Conservation (phyloP, 2,113 vertebrate species). For the Mungos mungo region DNA sequence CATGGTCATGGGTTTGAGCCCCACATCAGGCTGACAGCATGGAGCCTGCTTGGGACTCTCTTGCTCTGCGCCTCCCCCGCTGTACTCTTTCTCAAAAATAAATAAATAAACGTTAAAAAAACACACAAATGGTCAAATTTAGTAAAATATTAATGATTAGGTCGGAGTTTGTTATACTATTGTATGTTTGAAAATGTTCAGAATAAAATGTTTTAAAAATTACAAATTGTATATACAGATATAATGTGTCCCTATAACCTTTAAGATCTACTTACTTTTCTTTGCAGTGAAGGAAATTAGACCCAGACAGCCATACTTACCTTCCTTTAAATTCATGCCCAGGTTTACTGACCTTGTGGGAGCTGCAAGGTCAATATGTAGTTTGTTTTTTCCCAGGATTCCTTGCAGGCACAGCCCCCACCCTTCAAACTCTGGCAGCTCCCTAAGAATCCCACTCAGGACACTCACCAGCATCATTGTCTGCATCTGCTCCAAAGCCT, state of each 20-base stretch:
- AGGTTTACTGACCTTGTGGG: not conserved
- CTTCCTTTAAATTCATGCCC: not conserved
- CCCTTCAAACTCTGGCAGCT: not conserved
- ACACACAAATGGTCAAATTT: not conserved
- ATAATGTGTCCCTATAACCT: not conserved
- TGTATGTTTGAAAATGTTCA: constrained; percentile 13
- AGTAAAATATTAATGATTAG: not conserved
- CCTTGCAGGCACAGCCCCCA: not conserved
- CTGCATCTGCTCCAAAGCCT: not conserved
- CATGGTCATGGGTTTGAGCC: too few species aligned
- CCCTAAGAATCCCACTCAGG: not conserved
- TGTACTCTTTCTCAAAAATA: too few species aligned
- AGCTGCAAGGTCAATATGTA: not conserved
- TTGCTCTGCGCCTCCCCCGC: too few species aligned
- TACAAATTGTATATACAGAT: not conserved
- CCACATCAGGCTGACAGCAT: too few species aligned
- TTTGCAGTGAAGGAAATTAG: not conserved
- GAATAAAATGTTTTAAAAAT: not conserved
- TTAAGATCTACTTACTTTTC: constrained; percentile 1
- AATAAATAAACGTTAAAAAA: too few species aligned
- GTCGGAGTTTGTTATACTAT: not conserved
- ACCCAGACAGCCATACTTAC: not conserved
- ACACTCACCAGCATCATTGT: not conserved
- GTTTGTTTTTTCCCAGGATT: not conserved
- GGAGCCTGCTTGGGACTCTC: too few species aligned